These are phyloP conservation scores for Acanthosepion esculentum DNA, from an alignment of 2,888 invertebrate species.

Conservation along the genomic window DNA sequence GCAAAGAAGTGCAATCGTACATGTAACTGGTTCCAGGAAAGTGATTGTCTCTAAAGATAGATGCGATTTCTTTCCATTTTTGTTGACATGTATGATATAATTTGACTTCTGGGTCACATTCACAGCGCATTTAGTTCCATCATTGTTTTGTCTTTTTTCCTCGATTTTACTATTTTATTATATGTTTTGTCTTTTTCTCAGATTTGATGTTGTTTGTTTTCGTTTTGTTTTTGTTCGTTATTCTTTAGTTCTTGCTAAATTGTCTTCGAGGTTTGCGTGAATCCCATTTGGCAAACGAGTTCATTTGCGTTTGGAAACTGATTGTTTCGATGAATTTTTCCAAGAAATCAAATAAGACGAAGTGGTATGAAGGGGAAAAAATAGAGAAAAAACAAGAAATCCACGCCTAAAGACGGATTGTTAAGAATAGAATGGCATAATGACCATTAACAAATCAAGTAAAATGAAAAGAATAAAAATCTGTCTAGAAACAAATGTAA, in stretches of 20 bases:
- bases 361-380: not conserved
- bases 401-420: not conserved
- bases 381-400: not conserved
- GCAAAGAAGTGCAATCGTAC: too few relatives aligned
- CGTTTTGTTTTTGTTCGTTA: too few relatives aligned
- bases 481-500: too few relatives aligned
- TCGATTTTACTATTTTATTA: not conserved
- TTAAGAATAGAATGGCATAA: not conserved
- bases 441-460: too few relatives aligned
- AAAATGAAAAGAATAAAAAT: too few relatives aligned
- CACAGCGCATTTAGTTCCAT: too few relatives aligned
- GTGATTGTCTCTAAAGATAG: too few relatives aligned
- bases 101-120: too few relatives aligned
- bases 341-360: not conserved
- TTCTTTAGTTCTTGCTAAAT: too few relatives aligned
- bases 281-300: slow-evolving; percentile 3
- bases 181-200: not conserved
- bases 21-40: too few relatives aligned
- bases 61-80: too few relatives aligned
- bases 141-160: not conserved
- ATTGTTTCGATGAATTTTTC: not conserved
- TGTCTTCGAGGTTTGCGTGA: not conserved
- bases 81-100: too few relatives aligned
- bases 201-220: not conserved
- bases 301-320: not conserved